Base-by-base conservation (phyloP, 2,888 invertebrate species). In the Lottia scabra region DNA sequence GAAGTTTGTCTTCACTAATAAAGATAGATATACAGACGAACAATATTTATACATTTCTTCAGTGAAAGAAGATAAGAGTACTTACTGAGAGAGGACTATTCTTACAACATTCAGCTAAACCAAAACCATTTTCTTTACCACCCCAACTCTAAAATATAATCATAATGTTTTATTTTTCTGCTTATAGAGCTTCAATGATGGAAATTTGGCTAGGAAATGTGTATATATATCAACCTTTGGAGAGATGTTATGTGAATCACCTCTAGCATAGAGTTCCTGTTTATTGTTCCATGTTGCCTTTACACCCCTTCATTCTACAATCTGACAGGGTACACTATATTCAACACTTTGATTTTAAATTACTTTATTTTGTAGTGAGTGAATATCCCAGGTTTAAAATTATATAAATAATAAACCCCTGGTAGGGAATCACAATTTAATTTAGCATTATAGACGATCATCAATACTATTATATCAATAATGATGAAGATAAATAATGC, bases 91-190 rank as follows among this genome's bases (percentile, higher is more conserved):
- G 88, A 27, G 92, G 91, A 65, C 93, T 90, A 85, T 93, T 92
- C 84, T 93, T 93, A 88, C 95, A 95, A 87, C 95, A 96, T 84
- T 94, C 94, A 30, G 95, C 94, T 73, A 96, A 90, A 70, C 95
- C 95, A 90, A 95, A 95, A 67, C 95, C 95, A 90, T 95, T 95
- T 88, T 95, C 95, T 86, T 94, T 95, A 64, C 95, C 95, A 79
- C 96, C 95, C 94, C 94, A 95, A 85, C 93, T 94, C 93, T 93
- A 83, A 56, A 80, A 80, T 16, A 64, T 73, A 70, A 63, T 48
- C 65, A 44, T 73, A 45, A 19, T 30, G 30, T 30, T 30, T 30
- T 30, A 30, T 6, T 4, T 30, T 30, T 30, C 30, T 30, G 30
- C 30, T n/a, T n/a, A n/a, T n/a, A n/a, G n/a, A n/a, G n/a, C n/a